Evolutionary conservation across 2,888 invertebrate genomes (phyloP).

Genomic region (Uropetala carovei): DNA sequence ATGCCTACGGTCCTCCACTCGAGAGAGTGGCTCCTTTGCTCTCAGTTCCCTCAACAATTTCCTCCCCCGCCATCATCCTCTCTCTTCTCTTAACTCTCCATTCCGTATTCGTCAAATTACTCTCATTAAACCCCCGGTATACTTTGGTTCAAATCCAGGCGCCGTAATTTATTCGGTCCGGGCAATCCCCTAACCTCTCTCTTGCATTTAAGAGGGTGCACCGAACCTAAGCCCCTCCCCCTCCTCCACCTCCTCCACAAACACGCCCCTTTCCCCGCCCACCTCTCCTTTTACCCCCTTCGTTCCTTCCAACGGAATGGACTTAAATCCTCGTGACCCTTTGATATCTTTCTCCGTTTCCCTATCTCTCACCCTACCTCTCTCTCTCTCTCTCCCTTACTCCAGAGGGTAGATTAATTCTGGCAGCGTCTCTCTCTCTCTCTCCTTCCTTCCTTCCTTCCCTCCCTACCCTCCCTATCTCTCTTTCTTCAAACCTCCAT

Average conservation of each 20-base stretch:
- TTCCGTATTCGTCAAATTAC: constrained; percentile 45
- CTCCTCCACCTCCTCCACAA: too few relatives aligned
- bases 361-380: not conserved
- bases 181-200: constrained; percentile 35
- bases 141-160: constrained; percentile 52
- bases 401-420: constrained; percentile 30
- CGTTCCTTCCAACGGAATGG: not conserved
- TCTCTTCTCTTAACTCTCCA: constrained; percentile 33
- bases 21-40: not conserved
- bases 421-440: not conserved
- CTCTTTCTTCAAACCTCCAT: too few relatives aligned
- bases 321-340: constrained; percentile 13
- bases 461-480: not conserved
- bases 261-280: not conserved
- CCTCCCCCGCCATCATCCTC: not conserved
- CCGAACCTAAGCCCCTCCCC: constrained; percentile 9
- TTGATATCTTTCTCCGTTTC: not conserved
- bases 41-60: not conserved
- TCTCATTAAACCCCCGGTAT: constrained; percentile 41
- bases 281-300: not conserved
- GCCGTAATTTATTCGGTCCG: constrained; percentile 30
- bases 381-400: not conserved
- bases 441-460: not conserved
- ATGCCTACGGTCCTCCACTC: not conserved
- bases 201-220: constrained; percentile 47